Percentiles rank a stretch among this genome's conserved stretches.
These are phyloP conservation scores for Gambusia yucatana DNA, from an alignment of 2,797 vertebrate genomes.

Conservation along the genomic window DNA sequence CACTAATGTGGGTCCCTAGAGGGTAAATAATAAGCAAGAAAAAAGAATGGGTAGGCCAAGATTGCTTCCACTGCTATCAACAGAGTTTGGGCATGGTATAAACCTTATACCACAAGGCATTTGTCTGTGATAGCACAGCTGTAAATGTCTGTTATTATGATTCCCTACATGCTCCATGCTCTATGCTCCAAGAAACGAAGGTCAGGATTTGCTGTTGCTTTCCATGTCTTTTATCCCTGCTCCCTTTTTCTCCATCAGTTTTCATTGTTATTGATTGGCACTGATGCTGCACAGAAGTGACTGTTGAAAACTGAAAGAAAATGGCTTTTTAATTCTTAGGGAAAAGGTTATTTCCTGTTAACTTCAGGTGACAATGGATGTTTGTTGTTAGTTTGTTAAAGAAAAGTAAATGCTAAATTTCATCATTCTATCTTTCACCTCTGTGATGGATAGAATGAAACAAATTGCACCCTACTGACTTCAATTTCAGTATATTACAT, in stretches of 20 bases:
- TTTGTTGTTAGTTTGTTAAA: slow-evolving; percentile 43
- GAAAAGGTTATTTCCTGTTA: slow-evolving; percentile 44
- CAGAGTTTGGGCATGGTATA: slow-evolving; percentile 82
- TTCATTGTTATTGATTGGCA: slow-evolving; percentile 73
- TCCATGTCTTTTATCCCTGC: slow-evolving; percentile 10
- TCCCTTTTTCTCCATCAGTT: slow-evolving; percentile 47
- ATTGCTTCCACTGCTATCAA: slow-evolving; percentile 90
- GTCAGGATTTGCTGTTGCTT: slow-evolving; percentile 16
- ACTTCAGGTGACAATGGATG: slow-evolving; percentile 35
- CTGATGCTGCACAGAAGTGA: slow-evolving; percentile 51
- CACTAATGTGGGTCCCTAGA: slow-evolving; percentile 87
- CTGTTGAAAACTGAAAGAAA: slow-evolving; percentile 47
- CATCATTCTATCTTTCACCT: slow-evolving; percentile 20
- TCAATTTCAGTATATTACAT: slow-evolving; percentile 23
- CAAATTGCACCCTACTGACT: slow-evolving; percentile 18
- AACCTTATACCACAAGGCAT: slow-evolving; percentile 80
- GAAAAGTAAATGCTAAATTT: slow-evolving; percentile 21
- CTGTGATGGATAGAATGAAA: slow-evolving; percentile 13
- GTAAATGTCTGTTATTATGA: slow-evolving; percentile 40
- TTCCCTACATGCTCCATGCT: slow-evolving; percentile 25
- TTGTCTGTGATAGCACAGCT: slow-evolving; percentile 78
- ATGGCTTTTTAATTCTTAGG: slow-evolving; percentile 53
- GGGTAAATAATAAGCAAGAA: slow-evolving; percentile 72
- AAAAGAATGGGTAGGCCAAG: slow-evolving; percentile 68
- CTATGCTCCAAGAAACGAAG: slow-evolving; percentile 35